Conservation (phyloP, 2,797 vertebrate species). For the Microcaecilia unicolor region DNA sequence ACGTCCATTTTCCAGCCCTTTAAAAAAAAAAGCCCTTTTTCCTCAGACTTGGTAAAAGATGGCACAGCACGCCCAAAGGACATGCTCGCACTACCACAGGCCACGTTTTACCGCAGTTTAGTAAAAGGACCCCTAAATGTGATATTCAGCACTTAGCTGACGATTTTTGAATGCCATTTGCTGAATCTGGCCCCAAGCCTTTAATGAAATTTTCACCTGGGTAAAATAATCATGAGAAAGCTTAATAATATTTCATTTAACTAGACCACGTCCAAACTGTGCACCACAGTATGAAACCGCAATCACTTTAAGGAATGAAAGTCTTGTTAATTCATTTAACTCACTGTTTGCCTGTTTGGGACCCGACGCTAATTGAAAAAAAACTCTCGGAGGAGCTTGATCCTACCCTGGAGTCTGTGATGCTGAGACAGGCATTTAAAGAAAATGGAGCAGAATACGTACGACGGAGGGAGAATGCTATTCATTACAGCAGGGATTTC, state of each 20-base stretch:
- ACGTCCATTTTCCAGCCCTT: no score
- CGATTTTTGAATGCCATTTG: no score
- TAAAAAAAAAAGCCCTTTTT: no score
- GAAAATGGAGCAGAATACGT: constrained; percentile 26
- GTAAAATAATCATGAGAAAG: constrained; percentile 3
- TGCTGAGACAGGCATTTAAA: constrained; percentile 33
- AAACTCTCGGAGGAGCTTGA: constrained; percentile 33
- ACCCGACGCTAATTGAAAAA: constrained; percentile 31
- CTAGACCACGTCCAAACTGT: constrained; percentile 19
- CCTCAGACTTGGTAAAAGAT: no score
- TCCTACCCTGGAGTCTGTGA: constrained; percentile 12
- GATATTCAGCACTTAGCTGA: no score
- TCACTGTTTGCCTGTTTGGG: constrained; percentile 22
- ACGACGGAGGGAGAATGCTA: constrained; percentile 24
- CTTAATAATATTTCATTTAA: constrained; percentile 24
- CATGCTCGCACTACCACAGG: no score
- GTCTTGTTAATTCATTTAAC: constrained; percentile 20
- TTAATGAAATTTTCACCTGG: no score
- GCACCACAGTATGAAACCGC: constrained; percentile 9
- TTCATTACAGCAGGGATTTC: constrained; percentile 42
- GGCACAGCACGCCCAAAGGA: no score
- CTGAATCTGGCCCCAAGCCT: no score
- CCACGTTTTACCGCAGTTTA: no score
- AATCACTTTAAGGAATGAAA: constrained; percentile 17
- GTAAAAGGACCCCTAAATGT: no score